Percentiles rank a stretch among this genome's conserved stretches.
These are phyloP conservation scores for Actinernus sp. DNA, from an alignment of 92 coral and sea anemone species.

Conservation along the genomic window DNA sequence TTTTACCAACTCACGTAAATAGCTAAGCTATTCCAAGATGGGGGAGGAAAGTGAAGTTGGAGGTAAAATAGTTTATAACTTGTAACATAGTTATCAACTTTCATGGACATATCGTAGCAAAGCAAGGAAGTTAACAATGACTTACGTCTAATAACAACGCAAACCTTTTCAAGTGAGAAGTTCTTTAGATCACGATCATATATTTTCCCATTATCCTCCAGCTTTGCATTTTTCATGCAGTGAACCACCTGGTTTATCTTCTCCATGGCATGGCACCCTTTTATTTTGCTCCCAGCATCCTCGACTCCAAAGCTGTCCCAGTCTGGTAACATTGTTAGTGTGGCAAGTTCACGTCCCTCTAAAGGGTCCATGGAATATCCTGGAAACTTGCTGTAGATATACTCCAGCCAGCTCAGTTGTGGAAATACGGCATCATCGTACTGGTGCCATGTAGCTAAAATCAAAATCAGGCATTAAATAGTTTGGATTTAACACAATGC, in stretches of 20 bases:
- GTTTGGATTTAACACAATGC: too few species aligned
- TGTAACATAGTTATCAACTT: too few species aligned
- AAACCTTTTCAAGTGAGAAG: conserved; percentile 18
- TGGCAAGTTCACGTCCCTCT: conserved; percentile 52
- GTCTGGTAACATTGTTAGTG: conserved; percentile 41
- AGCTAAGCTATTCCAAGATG: too few species aligned
- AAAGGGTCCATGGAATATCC: conserved; percentile 18
- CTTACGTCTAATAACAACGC: neutral
- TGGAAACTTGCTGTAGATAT: conserved; percentile 21
- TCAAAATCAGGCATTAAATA: too few species aligned
- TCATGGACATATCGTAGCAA: too few species aligned
- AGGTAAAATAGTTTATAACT: too few species aligned
- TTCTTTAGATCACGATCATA: neutral
- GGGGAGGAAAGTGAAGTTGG: too few species aligned
- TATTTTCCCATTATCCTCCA: neutral
- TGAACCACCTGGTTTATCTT: conserved; percentile 23
- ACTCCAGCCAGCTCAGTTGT: neutral
- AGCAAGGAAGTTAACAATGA: neutral
- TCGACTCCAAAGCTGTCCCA: too few species aligned
- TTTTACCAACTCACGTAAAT: too few species aligned
- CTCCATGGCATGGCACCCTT: conserved; percentile 30
- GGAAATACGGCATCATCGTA: conserved; percentile 58
- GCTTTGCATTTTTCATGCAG: conserved; percentile 42
- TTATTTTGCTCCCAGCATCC: neutral
- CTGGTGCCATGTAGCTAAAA: conserved; percentile 72